Percentiles rank a stretch among this genome's conserved stretches.
These are phyloP conservation scores for Gadus chalcogrammus DNA, from an alignment of 2,113 vertebrate species.

Conservation along the genomic window DNA sequence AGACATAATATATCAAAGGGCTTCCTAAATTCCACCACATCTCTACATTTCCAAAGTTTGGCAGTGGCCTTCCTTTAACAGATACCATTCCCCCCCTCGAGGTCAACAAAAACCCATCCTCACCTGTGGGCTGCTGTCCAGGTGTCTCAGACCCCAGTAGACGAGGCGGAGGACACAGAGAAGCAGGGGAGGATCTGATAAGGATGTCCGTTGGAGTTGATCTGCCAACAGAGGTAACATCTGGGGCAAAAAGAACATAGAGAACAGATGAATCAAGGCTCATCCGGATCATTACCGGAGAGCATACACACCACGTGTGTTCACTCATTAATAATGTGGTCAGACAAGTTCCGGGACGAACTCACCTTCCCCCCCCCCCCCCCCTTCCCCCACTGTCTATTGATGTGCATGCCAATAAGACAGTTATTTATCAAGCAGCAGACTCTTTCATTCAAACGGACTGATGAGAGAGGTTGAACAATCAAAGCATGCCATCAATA, in stretches of 20 bases:
- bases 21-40: not conserved
- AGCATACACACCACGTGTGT: not conserved
- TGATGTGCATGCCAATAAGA: too few relatives aligned
- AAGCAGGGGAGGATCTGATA: slow-evolving; percentile 70
- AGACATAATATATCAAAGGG: too few relatives aligned
- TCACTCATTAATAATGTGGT: not conserved
- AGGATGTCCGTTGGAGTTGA: slow-evolving; percentile 78
- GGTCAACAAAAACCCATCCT: not conserved
- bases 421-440: too few relatives aligned
- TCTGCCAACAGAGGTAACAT: slow-evolving; percentile 78
- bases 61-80: too few relatives aligned
- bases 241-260: slow-evolving; percentile 53
- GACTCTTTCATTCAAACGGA: too few relatives aligned
- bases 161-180: slow-evolving; percentile 77
- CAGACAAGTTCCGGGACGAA: not conserved
- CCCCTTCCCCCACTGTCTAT: not conserved
- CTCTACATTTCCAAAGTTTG: not conserved
- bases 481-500: too few relatives aligned
- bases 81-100: too few relatives aligned
- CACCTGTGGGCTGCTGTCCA: slow-evolving; percentile 79
- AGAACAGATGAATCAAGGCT: not conserved
- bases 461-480: too few relatives aligned
- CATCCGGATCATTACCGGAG: not conserved
- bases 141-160: slow-evolving; percentile 78
- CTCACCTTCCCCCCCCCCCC: not conserved